Conservation (phyloP, 37 sponge, comb jelly and placozoan species). For the Oopsacas minuta region DNA sequence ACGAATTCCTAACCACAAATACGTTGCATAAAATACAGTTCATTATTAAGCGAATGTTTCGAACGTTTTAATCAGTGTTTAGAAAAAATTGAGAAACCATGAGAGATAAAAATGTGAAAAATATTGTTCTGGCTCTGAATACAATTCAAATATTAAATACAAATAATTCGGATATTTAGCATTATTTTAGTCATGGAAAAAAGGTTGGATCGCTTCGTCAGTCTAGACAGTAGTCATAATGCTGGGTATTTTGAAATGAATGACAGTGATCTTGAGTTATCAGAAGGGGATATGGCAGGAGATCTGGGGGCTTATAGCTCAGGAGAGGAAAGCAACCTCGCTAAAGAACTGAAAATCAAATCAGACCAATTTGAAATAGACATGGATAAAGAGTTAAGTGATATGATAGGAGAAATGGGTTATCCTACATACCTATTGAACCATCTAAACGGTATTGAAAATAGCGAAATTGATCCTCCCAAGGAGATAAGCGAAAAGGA, state of each 20-base stretch:
- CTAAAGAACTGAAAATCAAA: background rate
- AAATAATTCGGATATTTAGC: background rate
- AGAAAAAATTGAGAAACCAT: no score
- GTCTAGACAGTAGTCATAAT: slow-evolving; percentile 25
- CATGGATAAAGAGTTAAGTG: background rate
- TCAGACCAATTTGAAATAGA: slow-evolving; percentile 6
- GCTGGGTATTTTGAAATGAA: slow-evolving; percentile 65
- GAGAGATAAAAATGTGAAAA: background rate
- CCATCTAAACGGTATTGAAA: background rate
- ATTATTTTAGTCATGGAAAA: background rate
- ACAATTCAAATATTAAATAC: no score
- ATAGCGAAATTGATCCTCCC: background rate
- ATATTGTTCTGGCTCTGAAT: background rate
- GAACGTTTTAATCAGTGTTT: no score
- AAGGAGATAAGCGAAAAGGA: background rate
- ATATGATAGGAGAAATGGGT: background rate
- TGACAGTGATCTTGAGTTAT: slow-evolving; percentile 67
- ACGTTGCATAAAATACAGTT: no score
- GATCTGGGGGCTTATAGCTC: background rate
- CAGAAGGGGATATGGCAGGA: slow-evolving; percentile 40
- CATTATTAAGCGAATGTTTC: no score
- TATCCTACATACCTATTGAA: background rate
- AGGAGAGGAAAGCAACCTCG: background rate
- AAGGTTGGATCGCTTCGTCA: slow-evolving; percentile 24
- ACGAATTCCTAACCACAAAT: background rate